A percentile compares a stretch with the other conserved stretches of the same genome.
Conservation (phyloP, 2,888 invertebrate genomes). For the Cancer borealis region DNA sequence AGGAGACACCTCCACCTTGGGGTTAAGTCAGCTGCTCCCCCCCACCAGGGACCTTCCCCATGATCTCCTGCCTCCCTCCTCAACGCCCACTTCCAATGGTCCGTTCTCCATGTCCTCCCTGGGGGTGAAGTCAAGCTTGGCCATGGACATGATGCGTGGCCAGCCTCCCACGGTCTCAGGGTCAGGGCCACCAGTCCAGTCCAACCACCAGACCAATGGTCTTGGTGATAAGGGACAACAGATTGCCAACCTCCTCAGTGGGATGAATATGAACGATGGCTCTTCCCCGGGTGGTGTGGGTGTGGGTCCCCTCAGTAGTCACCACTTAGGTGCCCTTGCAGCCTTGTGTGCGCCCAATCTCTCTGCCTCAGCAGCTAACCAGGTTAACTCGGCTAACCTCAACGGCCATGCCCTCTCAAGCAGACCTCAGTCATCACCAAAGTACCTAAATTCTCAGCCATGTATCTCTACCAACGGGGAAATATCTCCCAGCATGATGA, state of each 20-base stretch:
- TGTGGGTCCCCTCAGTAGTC: conserved; percentile 57
- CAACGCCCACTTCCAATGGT: conserved; percentile 66
- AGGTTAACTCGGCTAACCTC: conserved; percentile 56
- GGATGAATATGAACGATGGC: conserved; percentile 66
- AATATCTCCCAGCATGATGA: conserved; percentile 66
- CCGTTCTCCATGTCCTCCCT: conserved; percentile 65
- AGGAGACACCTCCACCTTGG: conserved; percentile 68
- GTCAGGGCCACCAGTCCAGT: conserved; percentile 63
- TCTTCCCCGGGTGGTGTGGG: conserved; percentile 58
- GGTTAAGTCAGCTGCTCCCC: conserved; percentile 64
- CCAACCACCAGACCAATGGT: conserved; percentile 65
- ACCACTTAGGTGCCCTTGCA: conserved; percentile 64
- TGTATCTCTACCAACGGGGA: conserved; percentile 65
- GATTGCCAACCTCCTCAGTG: conserved; percentile 66
- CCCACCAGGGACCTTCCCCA: conserved; percentile 65
- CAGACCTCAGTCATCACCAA: conserved; percentile 73
- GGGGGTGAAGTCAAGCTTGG: conserved; percentile 60
- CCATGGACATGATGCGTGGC: conserved; percentile 66
- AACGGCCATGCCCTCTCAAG: conserved; percentile 66
- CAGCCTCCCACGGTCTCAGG: conserved; percentile 59
- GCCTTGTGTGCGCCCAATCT: conserved; percentile 68
- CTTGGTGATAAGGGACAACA: conserved; percentile 69
- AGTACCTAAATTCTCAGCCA: conserved; percentile 70
- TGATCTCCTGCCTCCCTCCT: conserved; percentile 69
- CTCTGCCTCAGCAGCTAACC: conserved; percentile 65